Evolutionary conservation across 2,113 vertebrate species (phyloP), one percentile per base, ranked within the genome.

Genomic region (Chamaetylas fuelleborni): DNA sequence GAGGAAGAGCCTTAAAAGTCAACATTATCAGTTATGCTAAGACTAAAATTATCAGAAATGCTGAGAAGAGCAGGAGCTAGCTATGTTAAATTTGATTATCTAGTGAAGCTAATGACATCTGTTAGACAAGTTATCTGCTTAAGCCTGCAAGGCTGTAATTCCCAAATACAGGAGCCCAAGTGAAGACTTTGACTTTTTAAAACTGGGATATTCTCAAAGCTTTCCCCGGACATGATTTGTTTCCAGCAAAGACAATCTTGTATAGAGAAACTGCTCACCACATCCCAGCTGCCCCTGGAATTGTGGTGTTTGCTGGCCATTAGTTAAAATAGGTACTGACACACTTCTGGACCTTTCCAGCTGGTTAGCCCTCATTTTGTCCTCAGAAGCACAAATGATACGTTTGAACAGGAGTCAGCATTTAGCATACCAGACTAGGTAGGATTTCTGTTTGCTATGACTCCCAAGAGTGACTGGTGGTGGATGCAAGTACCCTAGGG

Each of bases 221-320:
- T 64, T 9, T 90, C 14, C 22, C 11, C 5, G 9, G 31, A 82
- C 5, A 18, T 23, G 2, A 4, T 28, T 86, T 88, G 16, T 65
- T 91, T 73, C 20, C 67, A 83, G 33, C 17, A 78, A 93, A 81
- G 60, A 15, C 7, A 14, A 1, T 80, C 28, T 65, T 29, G 7
- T 19, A 5, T 1, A 61, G 13, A 33, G 24, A 19, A 69, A 48
- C 15, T 23, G 7, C 36, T 77, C 0, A 0, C n/a, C 26, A 28
- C 7, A 64, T 11, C 19, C 29, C n/a, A 74, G 48, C 48, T 67
- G 14, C 12, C 19, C 28, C 28, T 76, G 66, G 12, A 71, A 40
- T 11, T 34, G 33, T 20, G 42, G 3, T 24, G 5, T 69, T 93
- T 60, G 22, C 29, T 82, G 50, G 51, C 22, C 18, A 12, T 38